Evolutionary conservation across 2,888 invertebrate species (phyloP), one percentile per base, ranked within the genome.

Genomic region (Smittia sp.): DNA sequence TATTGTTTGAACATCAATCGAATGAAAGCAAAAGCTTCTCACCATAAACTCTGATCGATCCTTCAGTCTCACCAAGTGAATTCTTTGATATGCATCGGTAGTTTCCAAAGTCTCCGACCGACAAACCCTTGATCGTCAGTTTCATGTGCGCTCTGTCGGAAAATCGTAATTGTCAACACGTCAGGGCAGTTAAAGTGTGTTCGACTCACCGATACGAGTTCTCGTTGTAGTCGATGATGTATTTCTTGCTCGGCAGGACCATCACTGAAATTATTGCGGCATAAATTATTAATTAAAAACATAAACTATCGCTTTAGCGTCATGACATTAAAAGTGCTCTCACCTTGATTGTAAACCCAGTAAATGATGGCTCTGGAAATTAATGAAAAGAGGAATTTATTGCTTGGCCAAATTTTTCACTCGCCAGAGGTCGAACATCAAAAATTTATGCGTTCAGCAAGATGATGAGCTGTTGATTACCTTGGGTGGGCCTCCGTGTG

Each of bases 71-170:
- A 75, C 95, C 95, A 65, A 95, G 87, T 73, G 94, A 94, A 84
- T 95, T 95, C 84, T 95, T 96, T 78, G 94, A 94, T 83, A 95
- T 92, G 85, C 95, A 96, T 79, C 92, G 86, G 83, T 95, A 96
- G 85, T 91, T 93, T 76, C 94, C 94, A 80, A 94, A 94, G 85
- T 96, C 95, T 74, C 89, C 90, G 74, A 87, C 85, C 81, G 91
- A 90, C 75, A 95, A 86, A 84, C 91, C 92, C 79, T 90, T 88
- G 78, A 96, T 92, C 76, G 92, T 94, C 78, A 95, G 85, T 81
- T 90, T 91, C 94, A 95, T 94, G 83, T 93, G 91, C 27, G 93
- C 90, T 81, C 93, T 88, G 81, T 13, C 22, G 3, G 11, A 46
- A 46, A 46, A 6, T 6, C 11, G 15, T 46, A 11, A 46, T n/a